phyloP scores from a whole-genome alignment of 2,797 vertebrate genomes.

The Cuniculus paca region DNA sequence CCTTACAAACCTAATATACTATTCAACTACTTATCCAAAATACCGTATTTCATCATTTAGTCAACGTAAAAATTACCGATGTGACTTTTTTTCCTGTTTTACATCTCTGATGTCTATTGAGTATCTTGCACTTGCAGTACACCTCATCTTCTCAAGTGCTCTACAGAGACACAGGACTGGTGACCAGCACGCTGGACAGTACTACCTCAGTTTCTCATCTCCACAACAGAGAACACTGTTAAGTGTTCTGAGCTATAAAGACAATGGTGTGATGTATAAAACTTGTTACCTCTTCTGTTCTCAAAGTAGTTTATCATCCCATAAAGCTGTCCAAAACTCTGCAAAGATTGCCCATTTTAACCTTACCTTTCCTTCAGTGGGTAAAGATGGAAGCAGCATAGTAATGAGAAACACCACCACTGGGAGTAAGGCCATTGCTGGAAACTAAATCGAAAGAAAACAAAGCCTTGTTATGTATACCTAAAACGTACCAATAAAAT shows the following conservation, averaged over 20 bases:
- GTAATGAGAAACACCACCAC: constrained; percentile 69
- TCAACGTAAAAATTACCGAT: not conserved
- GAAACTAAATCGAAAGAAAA: constrained; percentile 62
- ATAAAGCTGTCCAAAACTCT: not conserved
- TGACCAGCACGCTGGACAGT: no score
- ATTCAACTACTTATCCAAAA: not conserved
- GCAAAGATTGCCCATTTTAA: not conserved
- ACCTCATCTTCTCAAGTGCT: not conserved
- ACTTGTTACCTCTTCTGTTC: not conserved
- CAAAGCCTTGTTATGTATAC: not conserved
- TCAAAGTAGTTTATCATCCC: not conserved
- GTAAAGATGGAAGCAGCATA: constrained; percentile 53
- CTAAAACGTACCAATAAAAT: not conserved
- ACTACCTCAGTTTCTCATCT: not conserved
- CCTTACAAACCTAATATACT: not conserved
- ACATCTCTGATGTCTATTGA: not conserved
- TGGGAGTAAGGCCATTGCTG: constrained; percentile 81
- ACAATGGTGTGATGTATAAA: not conserved
- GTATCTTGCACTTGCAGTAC: not conserved
- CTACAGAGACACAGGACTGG: not conserved
- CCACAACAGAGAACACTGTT: not conserved
- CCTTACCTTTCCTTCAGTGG: constrained; percentile 79
- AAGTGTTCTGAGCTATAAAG: not conserved
- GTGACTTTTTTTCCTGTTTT: not conserved
- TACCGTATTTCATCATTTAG: not conserved